Evolutionary conservation across 1,140 invertebrate species (phyloP), one percentile per base, ranked within the genome.

Genomic region (Cherax destructor): DNA sequence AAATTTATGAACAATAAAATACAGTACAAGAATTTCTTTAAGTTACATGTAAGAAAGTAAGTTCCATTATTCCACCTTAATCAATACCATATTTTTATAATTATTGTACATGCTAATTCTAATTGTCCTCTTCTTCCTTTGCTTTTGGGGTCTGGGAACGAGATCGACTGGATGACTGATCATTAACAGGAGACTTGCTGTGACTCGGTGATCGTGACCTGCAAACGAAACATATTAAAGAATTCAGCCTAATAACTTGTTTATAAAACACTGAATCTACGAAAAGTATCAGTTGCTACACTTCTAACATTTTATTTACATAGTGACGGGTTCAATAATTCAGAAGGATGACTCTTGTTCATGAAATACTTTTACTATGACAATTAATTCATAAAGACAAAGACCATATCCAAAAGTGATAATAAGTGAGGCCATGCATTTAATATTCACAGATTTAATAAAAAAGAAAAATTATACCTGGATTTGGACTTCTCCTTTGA

Each of bases 401-500:
- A 74, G 2, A 24, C 7, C 69, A 21, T 7, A 65, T 24, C 24
- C 16, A 30, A 10, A 74, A 3, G 1, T 10, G 6, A 3, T 7
- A 1, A 30, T 24, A 6, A 56, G 50, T 56, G 59, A 1, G 24
- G n/a, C 16, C 10, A 5, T 79, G 13, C 47, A 4, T 16, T 56
- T 59, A 3, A 52, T 30, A 4, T 5, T 16, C 11, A 16, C 50
- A 6, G n/a, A 56, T 18, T 24, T 16, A 16, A 30, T n/a, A 4
- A 3, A 7, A 10, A 84, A 41, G 13, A 49, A 69, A 3, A 7
- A 16, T 13, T 18, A 3, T 18, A 74, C 83, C 85, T 78, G 21
- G 74, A 78, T 50, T 78, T 74, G 1, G 74, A 76, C 16, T 76
- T 86, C 21, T 74, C 77, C 80, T 77, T 86, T 16, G 91, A 92